These are phyloP conservation scores for Amphiura filiformis DNA, from an alignment of 35 echinoderm and acorn worm genomes.

Conservation along the genomic window DNA sequence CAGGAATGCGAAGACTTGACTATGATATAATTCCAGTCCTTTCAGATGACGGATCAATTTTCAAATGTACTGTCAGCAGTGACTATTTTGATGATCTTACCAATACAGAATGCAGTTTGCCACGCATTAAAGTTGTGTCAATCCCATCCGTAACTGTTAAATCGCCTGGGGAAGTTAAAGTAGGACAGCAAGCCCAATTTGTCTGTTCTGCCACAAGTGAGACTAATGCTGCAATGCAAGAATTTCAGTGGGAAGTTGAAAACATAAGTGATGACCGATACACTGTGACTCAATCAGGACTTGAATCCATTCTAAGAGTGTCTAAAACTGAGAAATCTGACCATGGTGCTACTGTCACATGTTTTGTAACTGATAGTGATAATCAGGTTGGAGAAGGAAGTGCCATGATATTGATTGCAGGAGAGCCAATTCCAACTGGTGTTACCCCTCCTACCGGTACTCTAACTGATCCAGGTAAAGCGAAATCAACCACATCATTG, in stretches of 20 bases:
- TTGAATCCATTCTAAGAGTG: not conserved
- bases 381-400: not conserved
- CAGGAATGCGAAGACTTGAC: not conserved
- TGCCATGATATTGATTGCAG: not conserved
- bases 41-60: not conserved
- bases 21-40: not conserved
- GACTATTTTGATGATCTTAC: not conserved
- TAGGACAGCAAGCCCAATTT: not conserved
- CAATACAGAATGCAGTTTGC: not conserved
- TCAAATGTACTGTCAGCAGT: not conserved
- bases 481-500: not conserved
- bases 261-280: not conserved
- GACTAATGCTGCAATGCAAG: not conserved
- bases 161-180: not conserved
- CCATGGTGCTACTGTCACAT: not conserved
- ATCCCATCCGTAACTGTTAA: not conserved
- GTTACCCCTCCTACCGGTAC: not conserved
- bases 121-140: not conserved
- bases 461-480: not conserved
- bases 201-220: not conserved
- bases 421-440: not conserved
- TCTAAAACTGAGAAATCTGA: not conserved
- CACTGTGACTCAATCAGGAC: not conserved
- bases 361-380: not conserved
- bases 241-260: not conserved